Conservation (phyloP, 2,888 invertebrate species). For the Amblyjoppa proteus region DNA sequence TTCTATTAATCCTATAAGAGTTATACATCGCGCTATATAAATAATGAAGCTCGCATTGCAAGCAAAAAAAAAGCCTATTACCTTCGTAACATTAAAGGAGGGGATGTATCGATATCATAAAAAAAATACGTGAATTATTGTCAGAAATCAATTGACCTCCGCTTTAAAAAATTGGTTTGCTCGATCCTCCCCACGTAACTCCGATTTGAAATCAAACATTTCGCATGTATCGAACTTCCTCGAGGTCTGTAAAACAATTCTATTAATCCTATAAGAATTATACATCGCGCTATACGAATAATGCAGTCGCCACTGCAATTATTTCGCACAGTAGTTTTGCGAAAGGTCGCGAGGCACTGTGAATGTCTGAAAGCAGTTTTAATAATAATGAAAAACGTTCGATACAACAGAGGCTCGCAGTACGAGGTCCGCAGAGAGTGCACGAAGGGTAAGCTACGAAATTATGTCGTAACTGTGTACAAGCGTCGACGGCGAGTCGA, state of each 20-base stretch:
- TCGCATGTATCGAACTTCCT: slow-evolving; percentile 15
- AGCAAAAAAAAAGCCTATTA: not conserved
- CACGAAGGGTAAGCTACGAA: not conserved
- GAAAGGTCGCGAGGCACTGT: slow-evolving; percentile 40
- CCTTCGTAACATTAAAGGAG: not conserved
- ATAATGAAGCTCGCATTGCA: slow-evolving; percentile 20
- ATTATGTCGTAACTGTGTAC: not conserved
- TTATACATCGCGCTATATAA: not conserved
- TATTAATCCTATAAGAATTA: slow-evolving; percentile 49
- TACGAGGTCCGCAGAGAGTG: not conserved
- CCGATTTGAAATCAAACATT: slow-evolving; percentile 9
- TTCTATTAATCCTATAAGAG: slow-evolving; percentile 57
- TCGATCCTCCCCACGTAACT: not conserved
- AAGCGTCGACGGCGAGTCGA: not conserved
- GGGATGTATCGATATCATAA: not conserved
- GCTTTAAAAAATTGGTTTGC: not conserved
- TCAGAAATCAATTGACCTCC: too few relatives aligned
- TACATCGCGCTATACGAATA: slow-evolving; percentile 5
- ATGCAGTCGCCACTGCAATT: slow-evolving; percentile 25
- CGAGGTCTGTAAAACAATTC: slow-evolving; percentile 59
- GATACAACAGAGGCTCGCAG: not conserved
- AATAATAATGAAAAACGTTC: slow-evolving; percentile 36
- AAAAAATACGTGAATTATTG: not conserved
- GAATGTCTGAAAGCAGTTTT: slow-evolving; percentile 44
- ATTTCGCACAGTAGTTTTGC: slow-evolving; percentile 8